Evolutionary conservation across 2,888 invertebrate species (phyloP), one percentile per base, ranked within the genome.

Genomic region (Yponomeuta malinellus): DNA sequence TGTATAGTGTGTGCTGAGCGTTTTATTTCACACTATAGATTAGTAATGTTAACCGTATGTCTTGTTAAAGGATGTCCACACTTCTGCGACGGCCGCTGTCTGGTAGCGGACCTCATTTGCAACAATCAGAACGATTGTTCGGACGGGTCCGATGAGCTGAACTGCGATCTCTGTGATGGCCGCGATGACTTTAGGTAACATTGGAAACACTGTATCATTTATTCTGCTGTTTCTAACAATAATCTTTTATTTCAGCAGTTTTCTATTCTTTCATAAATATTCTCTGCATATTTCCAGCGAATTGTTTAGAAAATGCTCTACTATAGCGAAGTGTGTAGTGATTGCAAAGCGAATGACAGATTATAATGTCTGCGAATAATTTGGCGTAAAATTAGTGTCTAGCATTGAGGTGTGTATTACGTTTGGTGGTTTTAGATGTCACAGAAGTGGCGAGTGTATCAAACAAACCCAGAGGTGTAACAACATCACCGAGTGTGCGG

Each of bases 21-120:
- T 59, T 59, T 12, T 12, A 59, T 59, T 59, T 59, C 15, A 8
- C 1, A 43, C 6, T 23, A 64, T 31, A 31, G 64, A 29, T 65
- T 29, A 31, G 31, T 29, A 48, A 71, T 48, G 10, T 73, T 65
- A 69, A 43, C 68, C 70, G 69, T 59, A 70, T 72, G 63, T 85
- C 78, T 85, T 83, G 84, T 88, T 84, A 78, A 85, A 88, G 88
- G 77, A 10, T 90, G 90, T 82, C 75, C 73, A 72, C 83, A 83
- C 78, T 67, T 73, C 72, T 90, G 93, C 83, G 93, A 93, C 84
- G 94, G 93, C 76, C 89, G 82, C 80, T 96, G 96, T 84, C 89
- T 96, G 81, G 88, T 92, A 73, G 91, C 87, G 78, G 83, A 79
- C 76, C 88, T 85, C 81, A 93, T 93, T 83, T 95, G 96, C 85